phyloP scores from a whole-genome alignment of 53 echinoderm and acorn worm genomes.

The Astropecten irregularis region DNA sequence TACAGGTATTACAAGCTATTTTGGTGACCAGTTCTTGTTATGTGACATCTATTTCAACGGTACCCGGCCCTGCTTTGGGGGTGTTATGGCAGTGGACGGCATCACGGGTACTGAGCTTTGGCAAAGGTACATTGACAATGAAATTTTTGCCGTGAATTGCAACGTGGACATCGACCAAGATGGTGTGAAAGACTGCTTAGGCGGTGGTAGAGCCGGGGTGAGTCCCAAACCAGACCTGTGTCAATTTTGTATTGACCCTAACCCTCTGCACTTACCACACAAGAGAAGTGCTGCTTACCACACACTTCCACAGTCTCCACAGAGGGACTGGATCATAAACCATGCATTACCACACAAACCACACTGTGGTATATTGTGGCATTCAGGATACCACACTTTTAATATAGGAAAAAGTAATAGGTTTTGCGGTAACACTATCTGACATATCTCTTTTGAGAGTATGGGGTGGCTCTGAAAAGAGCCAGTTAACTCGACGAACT shows the following conservation, averaged over 20 bases:
- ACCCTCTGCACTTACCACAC: too few species aligned
- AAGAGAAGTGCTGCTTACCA: too few species aligned
- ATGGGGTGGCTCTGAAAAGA: too few species aligned
- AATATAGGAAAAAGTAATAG: too few species aligned
- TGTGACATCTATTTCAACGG: slow-evolving; percentile 86
- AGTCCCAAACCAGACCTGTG: slow-evolving; percentile 40
- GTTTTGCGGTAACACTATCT: too few species aligned
- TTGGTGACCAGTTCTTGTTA: slow-evolving; percentile 72
- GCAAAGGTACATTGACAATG: slow-evolving; percentile 70
- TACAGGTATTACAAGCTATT: slow-evolving; percentile 75
- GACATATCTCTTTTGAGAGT: too few species aligned
- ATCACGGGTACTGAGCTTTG: slow-evolving; percentile 79
- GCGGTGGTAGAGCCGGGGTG: slow-evolving; percentile 88
- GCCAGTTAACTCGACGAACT: background rate
- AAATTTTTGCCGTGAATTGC: slow-evolving; percentile 93
- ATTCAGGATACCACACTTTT: too few species aligned
- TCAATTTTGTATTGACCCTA: too few species aligned
- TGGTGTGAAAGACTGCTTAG: slow-evolving; percentile 86
- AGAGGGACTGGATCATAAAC: too few species aligned
- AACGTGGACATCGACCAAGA: slow-evolving; percentile 81
- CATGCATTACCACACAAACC: too few species aligned
- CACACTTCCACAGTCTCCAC: too few species aligned
- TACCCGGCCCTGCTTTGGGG: slow-evolving; percentile 81
- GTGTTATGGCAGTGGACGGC: slow-evolving; percentile 85
- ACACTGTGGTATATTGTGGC: too few species aligned